These are phyloP conservation scores for Scaptomyza hsui DNA, from an alignment of 1,140 invertebrate genomes.

Conservation along the genomic window DNA sequence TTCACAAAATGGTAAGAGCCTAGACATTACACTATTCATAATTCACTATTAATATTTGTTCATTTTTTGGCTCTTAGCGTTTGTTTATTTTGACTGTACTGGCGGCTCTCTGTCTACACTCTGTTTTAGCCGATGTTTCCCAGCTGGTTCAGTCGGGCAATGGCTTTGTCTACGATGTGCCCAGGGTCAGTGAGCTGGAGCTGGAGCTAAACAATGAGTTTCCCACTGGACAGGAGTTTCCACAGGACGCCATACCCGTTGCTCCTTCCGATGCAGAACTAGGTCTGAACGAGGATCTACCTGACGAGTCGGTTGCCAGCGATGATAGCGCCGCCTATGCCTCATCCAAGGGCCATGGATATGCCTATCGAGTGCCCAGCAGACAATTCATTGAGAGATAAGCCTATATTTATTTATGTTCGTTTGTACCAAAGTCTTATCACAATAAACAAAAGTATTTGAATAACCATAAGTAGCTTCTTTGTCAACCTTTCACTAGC, in stretches of 20 bases:
- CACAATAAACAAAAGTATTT: constrained; percentile 43
- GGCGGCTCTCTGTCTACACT: constrained; percentile 32
- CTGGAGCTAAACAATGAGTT: constrained; percentile 72
- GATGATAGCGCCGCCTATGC: constrained; percentile 27
- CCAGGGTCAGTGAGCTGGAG: constrained; percentile 64
- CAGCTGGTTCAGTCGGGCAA: constrained; percentile 74
- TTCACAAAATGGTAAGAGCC: constrained; percentile 43
- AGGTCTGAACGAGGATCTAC: constrained; percentile 41
- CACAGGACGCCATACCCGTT: constrained; percentile 67
- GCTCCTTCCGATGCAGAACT: constrained; percentile 67
- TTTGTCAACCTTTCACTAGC: constrained; percentile 53
- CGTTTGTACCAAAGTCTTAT: constrained; percentile 66
- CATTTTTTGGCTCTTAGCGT: constrained; percentile 27
- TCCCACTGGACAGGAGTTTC: constrained; percentile 67
- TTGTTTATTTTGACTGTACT: constrained; percentile 39
- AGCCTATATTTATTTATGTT: constrained; percentile 10
- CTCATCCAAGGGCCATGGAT: constrained; percentile 57
- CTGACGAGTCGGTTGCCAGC: constrained; percentile 12
- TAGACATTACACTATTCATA: background rate
- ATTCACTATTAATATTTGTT: background rate
- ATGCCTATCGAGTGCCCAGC: constrained; percentile 66
- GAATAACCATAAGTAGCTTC: background rate
- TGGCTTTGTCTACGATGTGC: constrained; percentile 72
- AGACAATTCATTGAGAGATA: constrained; percentile 68
- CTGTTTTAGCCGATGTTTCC: constrained; percentile 60